phyloP scores from a whole-genome alignment of 2,797 vertebrate genomes.

The Eupleurogrammus muticus region DNA sequence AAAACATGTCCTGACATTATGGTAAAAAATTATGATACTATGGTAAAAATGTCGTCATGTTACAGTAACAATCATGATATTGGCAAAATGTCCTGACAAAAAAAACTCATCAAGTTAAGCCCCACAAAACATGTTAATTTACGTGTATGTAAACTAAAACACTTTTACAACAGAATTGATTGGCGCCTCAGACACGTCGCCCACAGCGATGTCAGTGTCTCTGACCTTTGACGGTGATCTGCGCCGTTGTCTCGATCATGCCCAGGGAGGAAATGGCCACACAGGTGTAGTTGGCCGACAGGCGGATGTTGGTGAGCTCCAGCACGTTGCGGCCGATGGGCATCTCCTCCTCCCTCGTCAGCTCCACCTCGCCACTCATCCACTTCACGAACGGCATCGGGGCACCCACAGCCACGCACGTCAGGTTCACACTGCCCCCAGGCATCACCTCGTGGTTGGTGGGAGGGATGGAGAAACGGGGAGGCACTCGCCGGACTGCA shows the following conservation, averaged over 20 bases:
- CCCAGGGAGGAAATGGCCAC: constrained; percentile 96
- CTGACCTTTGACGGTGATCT: constrained; percentile 97
- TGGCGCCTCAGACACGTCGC: not conserved
- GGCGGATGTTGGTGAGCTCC: constrained; percentile 91
- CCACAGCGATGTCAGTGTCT: not conserved
- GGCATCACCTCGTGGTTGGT: constrained; percentile 98
- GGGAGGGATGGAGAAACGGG: constrained; percentile 98
- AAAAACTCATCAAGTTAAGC: too few species aligned
- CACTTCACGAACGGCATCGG: constrained; percentile 99
- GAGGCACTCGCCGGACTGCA: constrained; percentile 96
- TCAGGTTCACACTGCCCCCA: constrained; percentile 95
- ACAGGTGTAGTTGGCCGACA: constrained; percentile 96
- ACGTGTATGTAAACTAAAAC: too few species aligned
- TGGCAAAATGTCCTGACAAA: too few species aligned
- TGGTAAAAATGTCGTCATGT: too few species aligned
- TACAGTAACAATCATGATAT: too few species aligned
- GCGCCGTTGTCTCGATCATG: constrained; percentile 94
- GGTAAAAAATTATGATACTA: too few species aligned
- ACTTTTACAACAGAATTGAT: too few species aligned
- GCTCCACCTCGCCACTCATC: constrained; percentile 90
- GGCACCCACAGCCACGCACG: constrained; percentile 95
- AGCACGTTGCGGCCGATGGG: constrained; percentile 95
- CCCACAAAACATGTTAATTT: too few species aligned
- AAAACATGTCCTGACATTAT: too few species aligned
- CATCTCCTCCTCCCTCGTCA: constrained; percentile 95